Base-by-base conservation (phyloP, 1,140 invertebrate species). In the Sycobia sp. region DNA sequence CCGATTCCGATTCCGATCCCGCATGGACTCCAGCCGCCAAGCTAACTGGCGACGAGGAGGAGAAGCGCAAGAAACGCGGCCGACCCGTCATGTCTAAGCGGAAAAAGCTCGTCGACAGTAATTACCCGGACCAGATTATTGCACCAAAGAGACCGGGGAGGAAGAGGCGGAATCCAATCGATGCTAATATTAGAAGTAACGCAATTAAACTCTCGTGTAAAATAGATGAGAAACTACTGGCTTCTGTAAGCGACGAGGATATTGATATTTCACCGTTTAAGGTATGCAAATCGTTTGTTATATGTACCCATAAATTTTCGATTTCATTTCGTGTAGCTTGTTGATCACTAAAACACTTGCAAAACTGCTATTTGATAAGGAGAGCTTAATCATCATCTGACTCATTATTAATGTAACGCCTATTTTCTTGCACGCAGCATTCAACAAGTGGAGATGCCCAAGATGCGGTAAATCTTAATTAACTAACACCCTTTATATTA, bases 1-100 rank as follows among this genome's bases (percentile, higher is more conserved):
- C 76, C 36, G 86, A 89, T 76, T 89, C 87, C 8, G 88, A 89
- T 75, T 86, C 85, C 11, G 88, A 90, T 84, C 89, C 88, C 10
- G 88, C 87, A 8, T 91, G 89, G 89, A 89, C 87, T 18, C 89
- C 89, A 7, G 84, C 85, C 50, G 82, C 83, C 25, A 87, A 86
- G 71, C 56, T 74, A 22, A 61, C 72, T 34, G 76, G 73, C 0
- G 78, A 81, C 2, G 78, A 81, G 22, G 77, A 78, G 7, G 74
- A 79, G 0, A 77, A 77, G 25, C 74, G 74, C 38, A 79, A 78
- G 36, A 82, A 80, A 46, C 71, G 79, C 10, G 71, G 74, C 9
- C 69, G 78, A 29, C 76, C 75, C 20, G 69, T 79, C 2, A 76
- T 79, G n/a, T 70, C 67, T 4, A 80, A 79, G 67, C 74, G 71